phyloP scores from a whole-genome alignment of 2,888 invertebrate genomes.

The Xestobium rufovillosum region DNA sequence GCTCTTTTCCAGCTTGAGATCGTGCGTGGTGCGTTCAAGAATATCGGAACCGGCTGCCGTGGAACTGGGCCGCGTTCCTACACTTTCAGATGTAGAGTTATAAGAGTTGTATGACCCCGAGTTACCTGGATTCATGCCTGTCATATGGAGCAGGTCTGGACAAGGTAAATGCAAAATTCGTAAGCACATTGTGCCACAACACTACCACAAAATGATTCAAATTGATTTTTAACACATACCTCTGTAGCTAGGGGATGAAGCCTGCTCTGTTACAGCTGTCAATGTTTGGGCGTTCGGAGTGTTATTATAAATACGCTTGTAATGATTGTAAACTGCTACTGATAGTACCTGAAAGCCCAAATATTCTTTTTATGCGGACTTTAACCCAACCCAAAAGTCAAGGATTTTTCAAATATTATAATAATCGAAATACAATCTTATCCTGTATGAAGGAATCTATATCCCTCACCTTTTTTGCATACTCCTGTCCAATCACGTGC shows the following conservation, averaged over 20 bases:
- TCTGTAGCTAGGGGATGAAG: conserved; percentile 65
- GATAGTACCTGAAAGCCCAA: conserved; percentile 60
- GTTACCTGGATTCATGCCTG: conserved; percentile 63
- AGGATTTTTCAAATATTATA: not conserved
- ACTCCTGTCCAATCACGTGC: conserved; percentile 95
- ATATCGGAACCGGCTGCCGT: conserved; percentile 62
- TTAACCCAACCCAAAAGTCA: not conserved
- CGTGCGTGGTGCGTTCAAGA: conserved; percentile 72
- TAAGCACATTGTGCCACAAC: too few relatives aligned
- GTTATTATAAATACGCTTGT: conserved; percentile 95
- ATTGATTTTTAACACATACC: too few relatives aligned
- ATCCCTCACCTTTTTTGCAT: conserved; percentile 83
- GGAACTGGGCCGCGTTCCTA: conserved; percentile 23
- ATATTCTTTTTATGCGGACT: not conserved
- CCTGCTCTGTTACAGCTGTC: conserved; percentile 57
- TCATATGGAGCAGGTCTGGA: conserved; percentile 79
- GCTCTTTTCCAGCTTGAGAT: conserved; percentile 86
- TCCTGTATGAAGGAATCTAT: not conserved
- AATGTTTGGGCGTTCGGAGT: too few relatives aligned
- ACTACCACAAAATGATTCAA: too few relatives aligned
- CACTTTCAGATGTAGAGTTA: conserved; percentile 20
- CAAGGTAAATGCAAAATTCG: conserved; percentile 22
- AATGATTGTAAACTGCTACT: conserved; percentile 98
- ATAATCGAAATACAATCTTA: not conserved
- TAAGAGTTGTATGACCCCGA: conserved; percentile 37